Evolutionary conservation across 2,113 vertebrate genomes (phyloP), one percentile per base, ranked within the genome.

Genomic region (Bambusicola thoracicus): DNA sequence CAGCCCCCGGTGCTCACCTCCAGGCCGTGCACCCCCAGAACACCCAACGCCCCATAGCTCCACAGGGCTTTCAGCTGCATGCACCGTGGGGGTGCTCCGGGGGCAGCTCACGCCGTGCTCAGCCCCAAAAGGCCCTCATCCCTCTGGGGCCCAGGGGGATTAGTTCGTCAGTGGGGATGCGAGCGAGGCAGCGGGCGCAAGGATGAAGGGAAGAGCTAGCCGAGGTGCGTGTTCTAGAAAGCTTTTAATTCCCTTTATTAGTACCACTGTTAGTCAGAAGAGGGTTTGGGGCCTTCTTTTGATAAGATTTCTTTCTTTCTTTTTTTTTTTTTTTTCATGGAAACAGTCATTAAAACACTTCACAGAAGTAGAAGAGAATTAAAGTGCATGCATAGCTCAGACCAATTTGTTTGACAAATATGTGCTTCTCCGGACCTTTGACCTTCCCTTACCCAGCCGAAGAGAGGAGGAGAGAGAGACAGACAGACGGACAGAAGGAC

Each of bases 321-420:
- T 53, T 29, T 9, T 53, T 51, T 61, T 46, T 96, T 90, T 91
- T 92, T 98, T 98, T 97, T 97, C 97, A 98, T 76, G 96, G 96
- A 98, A 98, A 98, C 96, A 97, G 85, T 97, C 73, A 77, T 96
- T 97, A 97, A 98, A 98, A 97, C 97, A 98, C 98, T 98, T 98
- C 98, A 98, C 94, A 98, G 98, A 98, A 98, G 98, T 98, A 97
- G 97, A 89, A 94, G 82, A 96, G 92, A 91, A 95, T 87, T 78
- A 93, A 93, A 88, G 95, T 63, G 94, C 96, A 63, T 91, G 89
- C 84, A 76, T 89, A 87, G 76, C 89, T 89, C 91, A 7, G 80
- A 94, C 81, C 89, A 74, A 94, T 92, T 94, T 96, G 96, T 96
- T 91, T 96, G 94, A 93, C 95, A 95, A 96, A 95, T 90, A 82